Conservation (phyloP, 1,140 invertebrate species). For the Leptopilina clavipes region DNA sequence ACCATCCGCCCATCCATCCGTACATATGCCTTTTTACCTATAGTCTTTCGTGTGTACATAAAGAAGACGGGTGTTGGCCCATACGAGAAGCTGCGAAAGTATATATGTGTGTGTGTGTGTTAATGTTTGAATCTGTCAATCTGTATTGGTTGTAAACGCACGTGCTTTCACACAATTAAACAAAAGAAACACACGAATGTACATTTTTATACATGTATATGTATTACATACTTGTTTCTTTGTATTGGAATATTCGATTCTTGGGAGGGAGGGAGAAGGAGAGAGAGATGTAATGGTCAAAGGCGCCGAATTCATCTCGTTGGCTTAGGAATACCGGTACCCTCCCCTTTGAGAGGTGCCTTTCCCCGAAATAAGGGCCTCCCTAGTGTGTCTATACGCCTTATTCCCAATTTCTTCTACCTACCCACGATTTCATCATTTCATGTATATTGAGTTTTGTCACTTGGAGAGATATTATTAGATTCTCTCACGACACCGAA, state of each 20-base stretch:
- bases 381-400: constrained; percentile 26
- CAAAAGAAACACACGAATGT: not conserved
- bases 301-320: constrained; percentile 42
- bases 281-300: constrained; percentile 43
- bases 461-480: constrained; percentile 8
- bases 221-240: not conserved
- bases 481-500: not conserved
- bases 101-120: not conserved
- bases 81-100: constrained; percentile 52
- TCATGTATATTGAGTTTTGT: constrained; percentile 1
- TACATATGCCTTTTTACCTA: constrained; percentile 52
- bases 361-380: constrained; percentile 40
- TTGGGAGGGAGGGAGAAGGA: not conserved
- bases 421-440: constrained; percentile 29
- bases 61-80: constrained; percentile 55
- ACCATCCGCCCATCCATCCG: constrained; percentile 41
- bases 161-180: constrained; percentile 24
- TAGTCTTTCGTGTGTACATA: constrained; percentile 55
- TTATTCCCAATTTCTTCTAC: not conserved
- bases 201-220: too few relatives aligned
- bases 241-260: not conserved
- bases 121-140: constrained; percentile 24
- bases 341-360: not conserved
- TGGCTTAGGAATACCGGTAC: constrained; percentile 31
- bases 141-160: constrained; percentile 35